Evolutionary conservation across 2,113 vertebrate species (phyloP), one percentile per base, ranked within the genome.

Genomic region (Beaufortia kweichowensis): DNA sequence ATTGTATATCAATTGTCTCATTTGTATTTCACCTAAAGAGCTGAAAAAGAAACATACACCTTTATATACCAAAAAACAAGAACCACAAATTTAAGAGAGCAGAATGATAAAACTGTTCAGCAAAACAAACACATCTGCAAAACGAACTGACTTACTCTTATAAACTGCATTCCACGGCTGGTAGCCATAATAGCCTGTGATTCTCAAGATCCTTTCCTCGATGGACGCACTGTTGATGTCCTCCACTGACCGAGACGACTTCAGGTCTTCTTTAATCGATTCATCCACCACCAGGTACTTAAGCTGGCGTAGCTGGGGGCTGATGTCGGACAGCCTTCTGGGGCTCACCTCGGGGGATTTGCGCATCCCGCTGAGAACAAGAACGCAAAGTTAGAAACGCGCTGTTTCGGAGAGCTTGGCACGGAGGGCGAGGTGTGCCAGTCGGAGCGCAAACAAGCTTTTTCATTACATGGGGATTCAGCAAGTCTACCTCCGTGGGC

Each of bases 241-340:
- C 81, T 97, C 96, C 68, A 98, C 93, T 0, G 95, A 97, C 78
- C 95, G 93, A 57, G 96, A 97, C 84, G 94, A 94, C 89, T 96
- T 96, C 88, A 96, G 82, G 69, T 98, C 96, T 89, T 97, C 96
- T 70, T 96, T 96, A 79, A 98, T 96, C 28, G 94, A 93, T 79
- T 98, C 96, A 80, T 98, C 96, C 89, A 97, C 95, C 80, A 95
- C 96, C 90, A 98, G 89, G 88, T 95, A 97, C 84, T 96, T 97
- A 46, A 98, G 94, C 88, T 98, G 96, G 79, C 96, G 91, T 81
- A 98, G 95, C 87, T 98, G 96, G 83, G 96, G 92, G 92, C 96
- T 95, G 90, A 98, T 97, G 89, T 98, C 96, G 33, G 96, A 97
- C 88, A 97, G 94, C 90, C 96, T 91, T 91, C 95, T 93, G 29